Conservation (phyloP, 2,888 invertebrate genomes). For the Nomada fucata region DNA sequence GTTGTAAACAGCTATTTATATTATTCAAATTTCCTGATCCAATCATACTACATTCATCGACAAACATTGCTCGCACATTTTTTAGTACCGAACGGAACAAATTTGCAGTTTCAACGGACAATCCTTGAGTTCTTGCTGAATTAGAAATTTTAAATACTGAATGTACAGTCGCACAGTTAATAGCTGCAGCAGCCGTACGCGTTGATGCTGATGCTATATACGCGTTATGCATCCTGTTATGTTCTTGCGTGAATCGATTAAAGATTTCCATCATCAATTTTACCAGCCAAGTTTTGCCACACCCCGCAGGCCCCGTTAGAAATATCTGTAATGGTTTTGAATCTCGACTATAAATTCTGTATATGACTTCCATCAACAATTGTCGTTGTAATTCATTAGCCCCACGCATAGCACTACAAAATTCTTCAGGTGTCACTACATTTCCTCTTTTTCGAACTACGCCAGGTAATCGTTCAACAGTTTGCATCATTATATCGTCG, state of each 20-base stretch:
- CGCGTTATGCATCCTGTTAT: too few relatives aligned
- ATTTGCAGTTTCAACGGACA: background rate
- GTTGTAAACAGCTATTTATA: background rate
- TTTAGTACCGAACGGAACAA: background rate
- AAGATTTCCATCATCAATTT: background rate
- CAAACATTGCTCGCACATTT: background rate
- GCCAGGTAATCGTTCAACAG: background rate
- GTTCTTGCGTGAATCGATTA: background rate
- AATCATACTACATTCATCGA: conserved; percentile 5
- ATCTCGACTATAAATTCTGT: background rate
- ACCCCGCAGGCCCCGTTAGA: conserved; percentile 1
- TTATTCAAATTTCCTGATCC: background rate
- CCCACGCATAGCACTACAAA: background rate
- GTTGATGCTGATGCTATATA: too few relatives aligned
- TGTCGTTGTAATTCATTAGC: background rate
- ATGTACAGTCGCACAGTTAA: background rate
- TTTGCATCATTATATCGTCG: background rate
- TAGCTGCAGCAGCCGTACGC: too few relatives aligned
- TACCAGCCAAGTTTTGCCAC: too few relatives aligned
- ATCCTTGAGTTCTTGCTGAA: background rate
- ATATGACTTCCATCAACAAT: background rate
- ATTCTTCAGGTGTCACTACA: background rate
- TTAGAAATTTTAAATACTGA: background rate
- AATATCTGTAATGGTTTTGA: background rate
- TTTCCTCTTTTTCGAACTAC: background rate